Evolutionary conservation across 1,140 invertebrate species (phyloP).

Genomic region (Mactra quadrangularis): DNA sequence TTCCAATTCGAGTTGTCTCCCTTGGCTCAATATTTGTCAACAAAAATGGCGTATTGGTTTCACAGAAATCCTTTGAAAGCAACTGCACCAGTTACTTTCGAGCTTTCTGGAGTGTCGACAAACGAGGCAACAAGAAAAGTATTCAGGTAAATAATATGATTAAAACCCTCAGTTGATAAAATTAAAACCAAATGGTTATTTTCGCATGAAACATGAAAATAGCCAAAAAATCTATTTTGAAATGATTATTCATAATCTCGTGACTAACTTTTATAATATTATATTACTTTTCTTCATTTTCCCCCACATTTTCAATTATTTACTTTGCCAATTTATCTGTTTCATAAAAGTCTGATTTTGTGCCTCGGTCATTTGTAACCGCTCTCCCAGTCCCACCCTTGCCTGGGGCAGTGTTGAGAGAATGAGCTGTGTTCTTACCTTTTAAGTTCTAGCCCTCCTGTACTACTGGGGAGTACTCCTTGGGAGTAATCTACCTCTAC

Average conservation of each 20-base stretch:
- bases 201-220: conserved; percentile 85
- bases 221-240: conserved; percentile 71
- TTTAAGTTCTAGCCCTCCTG: too few species aligned
- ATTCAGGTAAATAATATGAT: conserved; percentile 84
- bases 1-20: conserved; percentile 51
- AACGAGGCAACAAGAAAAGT: conserved; percentile 85
- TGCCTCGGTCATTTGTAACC: too few species aligned
- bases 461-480: too few species aligned
- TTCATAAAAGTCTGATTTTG: too few species aligned
- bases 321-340: too few species aligned
- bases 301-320: too few species aligned
- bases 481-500: too few species aligned
- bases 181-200: conserved; percentile 85
- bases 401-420: too few species aligned
- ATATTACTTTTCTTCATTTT: too few species aligned
- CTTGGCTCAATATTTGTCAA: conserved; percentile 56
- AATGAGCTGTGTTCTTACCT: too few species aligned
- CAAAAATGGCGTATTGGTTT: conserved; percentile 89
- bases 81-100: conserved; percentile 87
- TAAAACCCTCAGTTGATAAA: not conserved
- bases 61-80: conserved; percentile 89
- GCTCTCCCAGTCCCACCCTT: too few species aligned
- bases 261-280: too few species aligned
- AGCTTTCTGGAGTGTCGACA: conserved; percentile 86
- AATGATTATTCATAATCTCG: not conserved